Conservation (phyloP, 2,888 invertebrate genomes). For the Cephus runcator region DNA sequence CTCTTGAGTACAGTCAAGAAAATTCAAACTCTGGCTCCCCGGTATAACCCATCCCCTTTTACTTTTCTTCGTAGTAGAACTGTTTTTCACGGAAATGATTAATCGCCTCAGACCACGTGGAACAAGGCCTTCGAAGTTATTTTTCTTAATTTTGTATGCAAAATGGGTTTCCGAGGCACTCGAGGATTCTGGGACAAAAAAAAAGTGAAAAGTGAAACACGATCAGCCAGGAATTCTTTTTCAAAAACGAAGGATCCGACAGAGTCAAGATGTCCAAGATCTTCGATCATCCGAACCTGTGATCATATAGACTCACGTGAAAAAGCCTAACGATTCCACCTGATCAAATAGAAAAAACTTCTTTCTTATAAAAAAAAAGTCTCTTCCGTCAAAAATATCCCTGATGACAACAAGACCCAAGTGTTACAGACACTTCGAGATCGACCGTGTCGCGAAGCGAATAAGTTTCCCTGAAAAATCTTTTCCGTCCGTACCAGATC, state of each 20-base stretch:
- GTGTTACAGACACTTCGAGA: background rate
- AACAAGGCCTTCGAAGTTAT: conserved; percentile 14
- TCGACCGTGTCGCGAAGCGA: background rate
- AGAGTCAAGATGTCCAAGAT: background rate
- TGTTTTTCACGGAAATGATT: conserved; percentile 18
- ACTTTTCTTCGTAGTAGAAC: background rate
- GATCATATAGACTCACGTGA: background rate
- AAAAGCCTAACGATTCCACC: background rate
- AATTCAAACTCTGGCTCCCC: background rate
- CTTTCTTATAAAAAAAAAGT: too few species aligned
- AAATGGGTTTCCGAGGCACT: background rate
- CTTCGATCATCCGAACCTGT: background rate
- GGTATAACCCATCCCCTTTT: background rate
- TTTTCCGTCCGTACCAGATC: background rate
- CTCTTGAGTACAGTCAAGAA: background rate
- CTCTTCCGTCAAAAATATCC: background rate
- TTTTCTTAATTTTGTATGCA: conserved; percentile 27
- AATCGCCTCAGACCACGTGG: conserved; percentile 13
- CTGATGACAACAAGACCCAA: background rate
- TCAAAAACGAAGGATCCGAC: background rate
- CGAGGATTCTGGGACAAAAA: background rate
- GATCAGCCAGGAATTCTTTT: background rate
- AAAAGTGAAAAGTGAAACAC: background rate
- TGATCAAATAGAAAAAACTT: background rate
- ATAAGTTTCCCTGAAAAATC: background rate